Base-by-base conservation (phyloP, 2,797 vertebrate species). In the Okamejei kenojei region DNA sequence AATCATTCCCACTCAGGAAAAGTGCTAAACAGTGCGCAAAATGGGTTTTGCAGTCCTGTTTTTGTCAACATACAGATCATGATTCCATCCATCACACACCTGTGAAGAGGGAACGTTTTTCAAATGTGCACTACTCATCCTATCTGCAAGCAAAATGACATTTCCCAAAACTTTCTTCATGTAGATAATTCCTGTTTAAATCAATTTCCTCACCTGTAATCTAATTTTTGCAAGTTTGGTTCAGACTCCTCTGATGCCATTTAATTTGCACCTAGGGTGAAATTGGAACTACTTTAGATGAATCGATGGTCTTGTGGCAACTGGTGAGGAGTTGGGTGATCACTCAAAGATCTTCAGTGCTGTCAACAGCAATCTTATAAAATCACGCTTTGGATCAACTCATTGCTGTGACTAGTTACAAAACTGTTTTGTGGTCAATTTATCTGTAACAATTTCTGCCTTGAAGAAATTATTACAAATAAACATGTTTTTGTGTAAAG, bases 81-180 rank as follows among this genome's bases (percentile, higher is more conserved):
- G 63, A 21, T 88, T 17, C 2, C 63, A 88, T n/a, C 2, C 63
- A 88, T n/a, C n/a, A 8, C 63, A 68, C 63, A 19, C 15, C 58
- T 26, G 6, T 63, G 58, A 15, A 19, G n/a, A 63, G 8, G 32
- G 61, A 61, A 94, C 93, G 94, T 93, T 94, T 95, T 96, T 94
- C 81, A 95, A 96, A 96, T 95, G 94, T 93, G 54, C 6, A 61
- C 63, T 94, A 90, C 93, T 94, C 94, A 95, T 96, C 94, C 94
- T 95, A 94, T 94, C 84, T 8, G 93, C 94, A 94, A 94, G 94
- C 94, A 94, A 94, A 96, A 95, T 94, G 94, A 93, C n/a, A 7
- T 68, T 45, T 26, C 35, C 71, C 26, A 92, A 19, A 92, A 2
- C 26, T 92, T 54, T 45, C 10, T 5, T 21, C 90, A 76, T 11